phyloP scores from a whole-genome alignment of 2,888 invertebrate genomes.

The Cryptocephalus primarius region DNA sequence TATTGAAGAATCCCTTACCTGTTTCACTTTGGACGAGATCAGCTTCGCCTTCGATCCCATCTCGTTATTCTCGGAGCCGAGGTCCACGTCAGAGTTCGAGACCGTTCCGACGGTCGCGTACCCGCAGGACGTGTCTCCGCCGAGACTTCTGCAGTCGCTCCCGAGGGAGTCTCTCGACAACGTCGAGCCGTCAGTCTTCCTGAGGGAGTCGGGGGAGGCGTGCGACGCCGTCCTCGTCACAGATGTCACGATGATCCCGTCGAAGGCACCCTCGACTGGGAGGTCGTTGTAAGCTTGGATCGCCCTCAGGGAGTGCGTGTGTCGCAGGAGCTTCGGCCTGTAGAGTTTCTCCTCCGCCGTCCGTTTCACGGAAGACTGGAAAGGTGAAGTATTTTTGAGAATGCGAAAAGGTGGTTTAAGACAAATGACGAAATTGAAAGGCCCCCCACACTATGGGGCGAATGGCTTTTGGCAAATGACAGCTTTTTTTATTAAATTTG shows the following conservation, averaged over 20 bases:
- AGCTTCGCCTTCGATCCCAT: slow-evolving; percentile 31
- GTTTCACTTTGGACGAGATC: slow-evolving; percentile 28
- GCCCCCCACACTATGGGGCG: no score
- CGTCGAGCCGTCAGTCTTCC: slow-evolving; percentile 8
- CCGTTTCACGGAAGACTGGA: no score
- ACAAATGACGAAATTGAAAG: no score
- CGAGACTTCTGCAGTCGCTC: slow-evolving; percentile 3
- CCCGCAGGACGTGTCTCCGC: slow-evolving; percentile 20
- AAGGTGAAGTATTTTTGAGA: no score
- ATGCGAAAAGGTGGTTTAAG: no score
- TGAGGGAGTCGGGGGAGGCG: background rate
- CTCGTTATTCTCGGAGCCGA: slow-evolving; percentile 27
- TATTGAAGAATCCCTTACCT: slow-evolving; percentile 22
- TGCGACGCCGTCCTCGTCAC: background rate
- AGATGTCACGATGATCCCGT: slow-evolving; percentile 8
- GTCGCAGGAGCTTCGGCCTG: slow-evolving; percentile 24
- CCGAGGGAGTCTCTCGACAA: slow-evolving; percentile 10
- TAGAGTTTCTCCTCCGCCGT: background rate
- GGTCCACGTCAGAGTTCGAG: slow-evolving; percentile 23
- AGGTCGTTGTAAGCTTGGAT: slow-evolving; percentile 33
- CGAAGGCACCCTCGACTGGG: slow-evolving; percentile 23
- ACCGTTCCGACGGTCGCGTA: slow-evolving; percentile 25
- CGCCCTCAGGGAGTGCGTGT: slow-evolving; percentile 31
- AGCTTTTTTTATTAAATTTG: no score
- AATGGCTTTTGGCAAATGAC: no score